Conservation (phyloP, 2,888 invertebrate genomes). For the Ophion obscuratus region DNA sequence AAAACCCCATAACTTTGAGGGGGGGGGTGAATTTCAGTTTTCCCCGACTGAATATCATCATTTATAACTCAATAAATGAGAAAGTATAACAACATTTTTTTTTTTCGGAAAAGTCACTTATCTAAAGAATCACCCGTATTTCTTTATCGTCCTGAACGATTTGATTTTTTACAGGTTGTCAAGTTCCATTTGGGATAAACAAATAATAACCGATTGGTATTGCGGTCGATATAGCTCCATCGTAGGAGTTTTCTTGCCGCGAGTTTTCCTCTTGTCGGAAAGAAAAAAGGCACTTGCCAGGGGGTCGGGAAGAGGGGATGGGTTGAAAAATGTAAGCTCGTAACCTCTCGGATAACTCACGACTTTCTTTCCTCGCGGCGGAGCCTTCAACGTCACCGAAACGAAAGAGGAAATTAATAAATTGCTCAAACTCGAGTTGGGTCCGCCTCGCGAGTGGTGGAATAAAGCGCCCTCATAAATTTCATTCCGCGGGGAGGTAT, state of each 20-base stretch:
- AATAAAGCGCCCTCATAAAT: conserved; percentile 81
- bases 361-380: background rate
- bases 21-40: no score
- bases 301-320: background rate
- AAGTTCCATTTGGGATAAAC: background rate
- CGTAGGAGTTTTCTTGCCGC: background rate
- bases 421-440: conserved; percentile 81
- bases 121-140: no score
- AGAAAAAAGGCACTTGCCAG: background rate
- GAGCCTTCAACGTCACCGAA: conserved; percentile 67
- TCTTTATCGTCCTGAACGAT: background rate
- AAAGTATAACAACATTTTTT: no score
- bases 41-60: no score
- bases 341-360: conserved; percentile 56
- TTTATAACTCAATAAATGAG: no score
- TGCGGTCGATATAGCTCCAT: background rate
- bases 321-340: conserved; percentile 53
- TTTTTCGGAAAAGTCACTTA: no score
- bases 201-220: background rate
- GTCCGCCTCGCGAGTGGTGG: conserved; percentile 75
- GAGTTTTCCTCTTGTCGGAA: background rate
- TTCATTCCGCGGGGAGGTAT: conserved; percentile 74
- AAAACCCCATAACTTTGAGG: no score
- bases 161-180: background rate
- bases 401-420: conserved; percentile 81